Conservation (phyloP, 2,113 vertebrate genomes). For the Silurus glanis region DNA sequence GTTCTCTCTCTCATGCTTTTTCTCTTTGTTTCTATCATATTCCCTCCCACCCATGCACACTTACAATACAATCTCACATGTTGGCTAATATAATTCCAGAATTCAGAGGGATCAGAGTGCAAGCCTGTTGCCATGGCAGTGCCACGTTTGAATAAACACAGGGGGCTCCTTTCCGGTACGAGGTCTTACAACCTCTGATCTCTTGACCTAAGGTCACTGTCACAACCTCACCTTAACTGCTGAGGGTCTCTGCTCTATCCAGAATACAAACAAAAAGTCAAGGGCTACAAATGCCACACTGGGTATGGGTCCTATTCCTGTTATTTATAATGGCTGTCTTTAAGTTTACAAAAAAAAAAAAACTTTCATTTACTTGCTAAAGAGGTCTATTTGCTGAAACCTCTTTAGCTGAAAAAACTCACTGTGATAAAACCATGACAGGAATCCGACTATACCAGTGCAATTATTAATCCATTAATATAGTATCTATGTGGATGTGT, state of each 20-base stretch:
- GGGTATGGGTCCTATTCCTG: background rate
- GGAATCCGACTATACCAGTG: no score
- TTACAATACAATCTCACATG: conserved; percentile 9
- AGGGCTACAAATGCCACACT: conserved; percentile 10
- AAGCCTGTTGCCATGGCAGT: conserved; percentile 25
- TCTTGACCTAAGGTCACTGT: conserved; percentile 45
- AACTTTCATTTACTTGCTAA: background rate
- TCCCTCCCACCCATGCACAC: background rate
- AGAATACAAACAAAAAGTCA: conserved; percentile 38
- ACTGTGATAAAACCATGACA: no score
- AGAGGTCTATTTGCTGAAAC: background rate
- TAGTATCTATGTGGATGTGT: no score
- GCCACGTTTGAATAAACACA: conserved; percentile 56
- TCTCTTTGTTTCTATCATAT: background rate
- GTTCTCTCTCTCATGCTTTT: background rate
- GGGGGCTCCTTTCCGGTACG: conserved; percentile 48
- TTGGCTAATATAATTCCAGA: conserved; percentile 20
- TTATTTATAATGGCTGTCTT: background rate
- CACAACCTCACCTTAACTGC: conserved; percentile 44
- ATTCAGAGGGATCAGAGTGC: conserved; percentile 34
- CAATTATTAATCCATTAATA: no score
- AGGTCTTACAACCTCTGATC: conserved; percentile 46
- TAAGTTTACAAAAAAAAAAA: background rate
- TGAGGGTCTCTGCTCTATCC: conserved; percentile 31
- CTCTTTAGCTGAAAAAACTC: background rate